phyloP scores from a whole-genome alignment of 2,113 vertebrate genomes.

The Setophaga kirtlandii region DNA sequence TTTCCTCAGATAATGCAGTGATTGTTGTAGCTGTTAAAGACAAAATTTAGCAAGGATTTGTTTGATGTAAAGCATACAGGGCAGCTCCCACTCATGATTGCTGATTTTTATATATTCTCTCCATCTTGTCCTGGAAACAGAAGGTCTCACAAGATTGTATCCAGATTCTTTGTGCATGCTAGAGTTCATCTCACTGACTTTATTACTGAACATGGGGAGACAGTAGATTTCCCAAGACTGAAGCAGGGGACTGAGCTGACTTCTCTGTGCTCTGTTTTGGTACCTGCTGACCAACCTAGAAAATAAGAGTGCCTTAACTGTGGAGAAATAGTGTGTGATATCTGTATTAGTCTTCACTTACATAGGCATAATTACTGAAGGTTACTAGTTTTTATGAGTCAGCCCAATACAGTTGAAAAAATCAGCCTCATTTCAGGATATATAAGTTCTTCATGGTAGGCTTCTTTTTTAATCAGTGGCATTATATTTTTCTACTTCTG shows the following conservation, averaged over 20 bases:
- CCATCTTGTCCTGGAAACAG: neutral
- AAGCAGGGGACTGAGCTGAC: neutral
- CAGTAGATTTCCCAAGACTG: neutral
- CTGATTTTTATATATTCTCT: neutral
- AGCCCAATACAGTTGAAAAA: neutral
- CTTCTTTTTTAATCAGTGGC: neutral
- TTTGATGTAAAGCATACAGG: neutral
- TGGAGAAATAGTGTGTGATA: neutral
- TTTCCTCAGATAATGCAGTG: slow-evolving; percentile 50
- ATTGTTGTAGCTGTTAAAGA: slow-evolving; percentile 46
- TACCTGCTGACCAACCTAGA: neutral
- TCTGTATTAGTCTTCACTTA: neutral
- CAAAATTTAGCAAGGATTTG: slow-evolving; percentile 51
- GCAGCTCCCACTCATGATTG: neutral
- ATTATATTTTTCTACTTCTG: neutral
- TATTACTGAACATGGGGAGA: neutral
- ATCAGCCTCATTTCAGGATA: neutral
- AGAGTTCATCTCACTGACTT: neutral
- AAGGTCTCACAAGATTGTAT: neutral
- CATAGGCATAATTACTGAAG: neutral
- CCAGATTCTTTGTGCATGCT: neutral
- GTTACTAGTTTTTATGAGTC: neutral
- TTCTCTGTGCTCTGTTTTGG: neutral
- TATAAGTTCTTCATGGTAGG: neutral
- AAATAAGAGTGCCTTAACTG: neutral